Evolutionary conservation across 2,113 vertebrate genomes (phyloP), one percentile per base, ranked within the genome.

Genomic region (Tringa solitaria): DNA sequence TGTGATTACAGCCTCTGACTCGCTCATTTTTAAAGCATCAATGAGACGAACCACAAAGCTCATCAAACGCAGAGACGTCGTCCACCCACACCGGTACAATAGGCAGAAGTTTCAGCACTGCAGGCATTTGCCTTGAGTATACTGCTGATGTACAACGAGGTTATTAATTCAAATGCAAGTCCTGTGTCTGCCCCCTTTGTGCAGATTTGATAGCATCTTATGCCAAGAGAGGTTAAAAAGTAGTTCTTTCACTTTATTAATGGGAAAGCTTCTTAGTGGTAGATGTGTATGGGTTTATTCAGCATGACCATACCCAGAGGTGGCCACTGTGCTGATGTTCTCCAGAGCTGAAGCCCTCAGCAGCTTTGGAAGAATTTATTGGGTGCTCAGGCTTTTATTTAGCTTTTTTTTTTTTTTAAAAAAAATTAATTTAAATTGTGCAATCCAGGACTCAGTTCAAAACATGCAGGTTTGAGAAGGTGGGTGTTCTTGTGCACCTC

Each of bases 51-150:
- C 37, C 12, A 30, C 54, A 74, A 7, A 28, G 20, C 46, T 84
- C 60, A 39, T 81, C 4, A 12, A 64, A 39, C 0, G 0, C 14
- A n/a, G 37, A 48, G 35, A 14, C 0, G 0, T 41, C 22, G 56
- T 22, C 17, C 37, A 87, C 8, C 7, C n/a, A 30, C 65, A 50
- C 32, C n/a, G 53, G 33, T 72, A 15, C 46, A 82, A n/a, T 2
- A 68, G 46, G 41, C 32, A 69, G 46, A 20, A 18, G 17, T n/a
- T 61, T 65, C 39, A 53, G 64, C 27, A 14, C 63, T 84, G 50
- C 28, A 37, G 59, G 17, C 4, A 2, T 43, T 84, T 46, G 33
- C 35, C 26, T 18, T 67, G 56, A 70, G 9, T 50, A 20, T 27
- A 53, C 50, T 53, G 80, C 69, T 97, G 12, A 1, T 35, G 30